Evolutionary conservation across 2,888 invertebrate species (phyloP).

Genomic region (Arctia plantaginis): DNA sequence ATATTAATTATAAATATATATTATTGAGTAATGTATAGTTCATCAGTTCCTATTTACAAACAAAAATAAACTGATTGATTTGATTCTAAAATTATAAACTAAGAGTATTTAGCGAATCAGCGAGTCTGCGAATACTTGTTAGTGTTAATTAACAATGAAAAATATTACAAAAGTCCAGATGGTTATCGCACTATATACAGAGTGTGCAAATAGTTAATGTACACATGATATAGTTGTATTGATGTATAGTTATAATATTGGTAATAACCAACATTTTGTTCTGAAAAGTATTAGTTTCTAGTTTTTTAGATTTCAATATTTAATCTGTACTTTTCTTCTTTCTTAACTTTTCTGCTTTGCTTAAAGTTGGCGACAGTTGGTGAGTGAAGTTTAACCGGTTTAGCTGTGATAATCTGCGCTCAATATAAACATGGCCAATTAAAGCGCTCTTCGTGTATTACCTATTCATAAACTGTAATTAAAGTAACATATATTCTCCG

Average conservation of each 20-base stretch:
- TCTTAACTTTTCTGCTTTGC: not conserved
- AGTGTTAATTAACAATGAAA: not conserved
- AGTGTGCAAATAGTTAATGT: not conserved
- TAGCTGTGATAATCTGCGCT: not conserved
- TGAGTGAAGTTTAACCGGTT: not conserved
- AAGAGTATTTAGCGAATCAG: not conserved
- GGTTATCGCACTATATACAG: not conserved
- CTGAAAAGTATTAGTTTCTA: no score
- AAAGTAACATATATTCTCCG: slow-evolving; percentile 31
- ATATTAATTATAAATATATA: no score
- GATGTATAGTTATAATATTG: no score
- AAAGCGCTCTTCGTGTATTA: not conserved
- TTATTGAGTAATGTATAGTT: no score
- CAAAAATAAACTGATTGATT: not conserved
- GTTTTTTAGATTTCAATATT: no score
- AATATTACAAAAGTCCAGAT: not conserved
- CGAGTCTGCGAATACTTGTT: not conserved
- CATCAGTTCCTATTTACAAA: not conserved
- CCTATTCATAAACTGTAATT: not conserved
- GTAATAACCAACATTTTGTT: no score
- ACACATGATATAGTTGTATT: no score
- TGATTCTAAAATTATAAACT: not conserved
- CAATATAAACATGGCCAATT: not conserved
- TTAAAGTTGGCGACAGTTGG: not conserved
- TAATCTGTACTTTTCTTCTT: no score